A percentile compares a stretch with the other conserved stretches of the same genome.
Evolutionary conservation across 2,113 vertebrate genomes (phyloP).

Genomic region (Pleuronectes platessa): DNA sequence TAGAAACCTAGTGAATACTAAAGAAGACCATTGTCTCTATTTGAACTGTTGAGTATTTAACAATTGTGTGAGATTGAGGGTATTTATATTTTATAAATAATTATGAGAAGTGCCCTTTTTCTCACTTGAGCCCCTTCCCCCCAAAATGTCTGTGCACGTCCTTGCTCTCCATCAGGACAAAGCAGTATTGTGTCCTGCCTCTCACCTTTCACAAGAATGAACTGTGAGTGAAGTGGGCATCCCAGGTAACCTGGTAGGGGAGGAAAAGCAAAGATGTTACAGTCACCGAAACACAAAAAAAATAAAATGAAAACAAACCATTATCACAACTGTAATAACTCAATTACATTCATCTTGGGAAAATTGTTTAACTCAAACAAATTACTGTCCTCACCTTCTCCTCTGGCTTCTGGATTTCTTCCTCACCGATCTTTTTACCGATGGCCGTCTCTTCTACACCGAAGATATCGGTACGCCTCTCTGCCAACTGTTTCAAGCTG

Average conservation of each 20-base stretch:
- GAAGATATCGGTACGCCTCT: slow-evolving; percentile 98
- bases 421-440: slow-evolving; percentile 98
- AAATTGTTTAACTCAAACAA: background rate
- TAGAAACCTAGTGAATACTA: no score
- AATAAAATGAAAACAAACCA: background rate
- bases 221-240: slow-evolving; percentile 83
- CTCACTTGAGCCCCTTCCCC: no score
- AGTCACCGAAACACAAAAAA: background rate
- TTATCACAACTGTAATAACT: background rate
- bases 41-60: no score
- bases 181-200: no score
- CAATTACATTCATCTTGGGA: background rate
- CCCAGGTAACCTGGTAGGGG: slow-evolving; percentile 93
- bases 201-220: no score
- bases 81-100: no score
- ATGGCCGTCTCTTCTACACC: slow-evolving; percentile 99
- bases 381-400: slow-evolving; percentile 88
- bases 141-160: no score
- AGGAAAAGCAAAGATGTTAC: background rate
- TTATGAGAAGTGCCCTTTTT: no score
- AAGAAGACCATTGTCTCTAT: no score
- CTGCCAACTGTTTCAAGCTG: slow-evolving; percentile 97
- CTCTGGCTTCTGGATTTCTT: slow-evolving; percentile 99
- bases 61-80: no score
- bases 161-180: no score